These are phyloP conservation scores for Kradibia gibbosae DNA, from an alignment of 1,140 invertebrate species.

Conservation along the genomic window DNA sequence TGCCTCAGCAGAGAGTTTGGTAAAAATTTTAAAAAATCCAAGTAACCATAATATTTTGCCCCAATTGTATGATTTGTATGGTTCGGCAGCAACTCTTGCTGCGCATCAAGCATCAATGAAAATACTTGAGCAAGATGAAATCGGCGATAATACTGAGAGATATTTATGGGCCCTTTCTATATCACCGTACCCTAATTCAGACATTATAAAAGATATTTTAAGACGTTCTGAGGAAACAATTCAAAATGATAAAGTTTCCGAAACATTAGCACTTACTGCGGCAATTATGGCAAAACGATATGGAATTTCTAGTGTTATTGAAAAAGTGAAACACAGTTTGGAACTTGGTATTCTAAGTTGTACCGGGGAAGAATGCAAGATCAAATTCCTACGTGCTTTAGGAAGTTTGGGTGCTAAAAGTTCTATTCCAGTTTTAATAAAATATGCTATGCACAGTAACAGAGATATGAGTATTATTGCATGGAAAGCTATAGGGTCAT, in stretches of 20 bases:
- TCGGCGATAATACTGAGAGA: conserved; percentile 78
- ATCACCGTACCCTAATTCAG: conserved; percentile 67
- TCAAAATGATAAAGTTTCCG: conserved; percentile 75
- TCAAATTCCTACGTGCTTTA: conserved; percentile 78
- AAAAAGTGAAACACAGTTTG: conserved; percentile 71
- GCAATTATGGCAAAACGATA: conserved; percentile 76
- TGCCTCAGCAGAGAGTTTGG: conserved; percentile 75
- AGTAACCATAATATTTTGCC: conserved; percentile 68
- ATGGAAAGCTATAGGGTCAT: conserved; percentile 77
- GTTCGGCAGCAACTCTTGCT: conserved; percentile 78
- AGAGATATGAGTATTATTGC: conserved; percentile 76
- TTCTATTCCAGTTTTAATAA: conserved; percentile 76
- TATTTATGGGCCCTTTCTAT: conserved; percentile 83
- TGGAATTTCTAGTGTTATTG: conserved; percentile 57
- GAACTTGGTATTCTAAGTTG: conserved; percentile 74
- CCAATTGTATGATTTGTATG: conserved; percentile 81
- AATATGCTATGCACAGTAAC: conserved; percentile 72
- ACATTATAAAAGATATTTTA: conserved; percentile 77
- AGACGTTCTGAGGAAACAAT: conserved; percentile 70
- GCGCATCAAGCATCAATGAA: conserved; percentile 81
- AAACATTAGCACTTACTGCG: conserved; percentile 78
- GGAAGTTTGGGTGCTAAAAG: conserved; percentile 77
- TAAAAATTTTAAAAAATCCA: conserved; percentile 74
- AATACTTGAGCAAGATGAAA: conserved; percentile 75
- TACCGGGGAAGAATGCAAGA: conserved; percentile 73